Conservation (phyloP, 2,113 vertebrate species). For the Okapia johnstoni region DNA sequence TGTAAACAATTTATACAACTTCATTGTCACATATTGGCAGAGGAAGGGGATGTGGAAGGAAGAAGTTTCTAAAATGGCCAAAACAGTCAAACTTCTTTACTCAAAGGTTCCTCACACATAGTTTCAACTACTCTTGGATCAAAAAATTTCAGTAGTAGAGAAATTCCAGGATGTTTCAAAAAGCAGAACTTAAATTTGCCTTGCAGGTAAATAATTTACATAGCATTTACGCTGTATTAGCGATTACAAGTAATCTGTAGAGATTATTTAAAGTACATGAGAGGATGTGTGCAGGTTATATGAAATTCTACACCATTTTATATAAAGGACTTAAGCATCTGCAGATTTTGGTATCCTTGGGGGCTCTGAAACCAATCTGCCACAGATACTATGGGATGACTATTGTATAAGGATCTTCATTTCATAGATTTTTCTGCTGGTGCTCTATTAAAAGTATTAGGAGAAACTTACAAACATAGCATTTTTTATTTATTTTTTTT, state of each 20-base stretch:
- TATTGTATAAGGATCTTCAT: not conserved
- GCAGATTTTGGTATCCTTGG: not conserved
- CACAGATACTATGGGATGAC: not conserved
- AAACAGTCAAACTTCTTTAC: not conserved
- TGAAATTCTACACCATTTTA: not conserved
- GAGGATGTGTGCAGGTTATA: not conserved
- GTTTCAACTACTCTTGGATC: not conserved
- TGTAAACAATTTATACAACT: not conserved
- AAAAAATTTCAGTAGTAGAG: not conserved
- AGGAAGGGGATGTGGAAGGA: not conserved
- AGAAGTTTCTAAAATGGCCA: not conserved
- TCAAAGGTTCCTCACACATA: not conserved
- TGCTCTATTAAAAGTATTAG: not conserved
- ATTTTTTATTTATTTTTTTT: not conserved
- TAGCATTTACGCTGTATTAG: not conserved
- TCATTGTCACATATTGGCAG: not conserved
- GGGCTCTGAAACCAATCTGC: not conserved
- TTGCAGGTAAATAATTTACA: not conserved
- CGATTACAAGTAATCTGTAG: not conserved
- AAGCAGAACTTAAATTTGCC: not conserved
- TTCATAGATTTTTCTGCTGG: not conserved
- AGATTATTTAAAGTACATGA: not conserved
- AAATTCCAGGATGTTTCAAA: not conserved
- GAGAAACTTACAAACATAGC: not conserved
- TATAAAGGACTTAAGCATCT: not conserved